These are phyloP conservation scores for Acheta domesticus DNA, from an alignment of 2,888 invertebrate species.

Conservation along the genomic window DNA sequence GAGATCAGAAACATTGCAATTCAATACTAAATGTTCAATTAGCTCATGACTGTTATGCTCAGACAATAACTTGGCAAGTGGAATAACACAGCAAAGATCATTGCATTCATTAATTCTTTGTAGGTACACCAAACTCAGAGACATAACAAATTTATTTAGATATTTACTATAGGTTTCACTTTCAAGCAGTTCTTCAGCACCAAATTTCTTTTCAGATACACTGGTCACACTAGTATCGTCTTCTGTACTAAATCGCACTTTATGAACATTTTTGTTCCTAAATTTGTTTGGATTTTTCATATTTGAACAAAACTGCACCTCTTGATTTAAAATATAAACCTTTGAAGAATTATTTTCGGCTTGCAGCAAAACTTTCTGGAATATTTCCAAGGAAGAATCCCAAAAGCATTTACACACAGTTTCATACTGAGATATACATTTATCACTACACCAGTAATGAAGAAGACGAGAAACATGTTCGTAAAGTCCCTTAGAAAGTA, in stretches of 20 bases:
- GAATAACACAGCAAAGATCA: background rate
- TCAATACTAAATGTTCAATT: background rate
- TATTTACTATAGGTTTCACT: background rate
- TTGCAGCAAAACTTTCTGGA: background rate
- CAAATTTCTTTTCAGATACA: background rate
- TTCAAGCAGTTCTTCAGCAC: background rate
- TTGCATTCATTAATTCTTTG: background rate
- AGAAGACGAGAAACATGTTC: slow-evolving; percentile 44
- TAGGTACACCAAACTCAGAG: background rate
- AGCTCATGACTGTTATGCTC: background rate
- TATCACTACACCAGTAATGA: slow-evolving; percentile 53
- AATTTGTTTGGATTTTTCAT: slow-evolving; percentile 27
- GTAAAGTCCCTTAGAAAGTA: slow-evolving; percentile 46
- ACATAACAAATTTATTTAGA: slow-evolving; percentile 4
- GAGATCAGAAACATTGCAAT: background rate
- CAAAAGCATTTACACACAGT: background rate
- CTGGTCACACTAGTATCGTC: background rate
- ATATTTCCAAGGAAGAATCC: background rate
- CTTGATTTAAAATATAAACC: slow-evolving; percentile 27
- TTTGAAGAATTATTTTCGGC: background rate
- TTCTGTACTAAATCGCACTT: slow-evolving; percentile 52
- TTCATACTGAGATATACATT: background rate
- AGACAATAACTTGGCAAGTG: background rate
- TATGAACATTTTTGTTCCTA: slow-evolving; percentile 47
- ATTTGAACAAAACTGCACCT: slow-evolving; percentile 32